Percentiles rank a stretch among this genome's conserved stretches.
Conservation (phyloP, 1,140 invertebrate species). For the Polypedilum vanderplanki region DNA sequence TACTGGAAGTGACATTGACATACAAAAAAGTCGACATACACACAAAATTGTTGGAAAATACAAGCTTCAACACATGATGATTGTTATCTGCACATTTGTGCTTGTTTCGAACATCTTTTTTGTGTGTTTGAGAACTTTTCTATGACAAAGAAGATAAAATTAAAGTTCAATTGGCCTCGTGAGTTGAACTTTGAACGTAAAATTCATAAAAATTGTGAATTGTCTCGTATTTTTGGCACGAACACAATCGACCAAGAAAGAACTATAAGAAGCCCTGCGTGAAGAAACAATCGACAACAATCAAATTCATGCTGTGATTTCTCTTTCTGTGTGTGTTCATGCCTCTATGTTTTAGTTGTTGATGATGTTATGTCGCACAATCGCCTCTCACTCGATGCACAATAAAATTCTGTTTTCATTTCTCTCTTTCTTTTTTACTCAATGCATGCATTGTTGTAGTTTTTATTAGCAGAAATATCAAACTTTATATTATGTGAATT, state of each 20-base stretch:
- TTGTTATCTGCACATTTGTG: conserved; percentile 3
- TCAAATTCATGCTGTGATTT: conserved; percentile 27
- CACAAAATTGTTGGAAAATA: conserved; percentile 7
- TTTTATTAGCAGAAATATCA: conserved; percentile 9
- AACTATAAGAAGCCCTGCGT: background rate
- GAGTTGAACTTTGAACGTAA: no score
- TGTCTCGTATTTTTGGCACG: no score
- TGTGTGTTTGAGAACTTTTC: background rate
- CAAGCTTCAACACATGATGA: conserved; percentile 3
- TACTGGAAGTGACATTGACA: conserved; percentile 23
- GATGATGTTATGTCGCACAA: conserved; percentile 17
- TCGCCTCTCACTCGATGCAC: background rate
- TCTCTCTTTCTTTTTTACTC: background rate
- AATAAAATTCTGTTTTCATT: background rate
- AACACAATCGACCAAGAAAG: background rate
- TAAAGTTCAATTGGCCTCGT: background rate
- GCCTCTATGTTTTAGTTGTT: background rate
- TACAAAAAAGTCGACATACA: conserved; percentile 1
- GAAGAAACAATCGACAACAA: conserved; percentile 25
- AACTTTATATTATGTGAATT: conserved; percentile 2
- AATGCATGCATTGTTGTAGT: background rate
- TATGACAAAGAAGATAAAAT: background rate
- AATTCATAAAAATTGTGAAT: no score
- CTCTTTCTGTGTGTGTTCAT: conserved; percentile 9
- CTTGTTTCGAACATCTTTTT: background rate